phyloP scores from a whole-genome alignment of 2,113 vertebrate genomes.

The Anhinga anhinga region DNA sequence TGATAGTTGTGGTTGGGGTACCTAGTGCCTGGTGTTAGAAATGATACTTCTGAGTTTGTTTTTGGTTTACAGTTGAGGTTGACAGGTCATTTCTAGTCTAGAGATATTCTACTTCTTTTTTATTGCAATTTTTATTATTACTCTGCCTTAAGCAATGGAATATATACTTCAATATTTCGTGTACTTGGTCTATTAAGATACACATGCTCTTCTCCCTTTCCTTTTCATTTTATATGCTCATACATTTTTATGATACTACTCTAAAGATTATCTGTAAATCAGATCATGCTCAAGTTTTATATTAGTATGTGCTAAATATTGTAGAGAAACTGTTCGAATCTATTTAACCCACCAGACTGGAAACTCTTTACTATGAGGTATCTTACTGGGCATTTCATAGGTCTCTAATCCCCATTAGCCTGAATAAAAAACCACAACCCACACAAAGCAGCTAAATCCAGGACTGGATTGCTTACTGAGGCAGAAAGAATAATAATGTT shows the following conservation, averaged over 20 bases:
- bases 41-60: not conserved
- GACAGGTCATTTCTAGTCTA: not conserved
- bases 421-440: slow-evolving; percentile 16
- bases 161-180: slow-evolving; percentile 13
- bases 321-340: slow-evolving; percentile 43
- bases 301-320: slow-evolving; percentile 41
- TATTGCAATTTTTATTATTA: slow-evolving; percentile 34
- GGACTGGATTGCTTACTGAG: not conserved
- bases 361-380: slow-evolving; percentile 1
- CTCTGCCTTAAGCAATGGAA: slow-evolving; percentile 3
- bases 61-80: slow-evolving; percentile 10
- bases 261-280: slow-evolving; percentile 60
- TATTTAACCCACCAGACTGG: slow-evolving; percentile 36
- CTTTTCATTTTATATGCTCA: slow-evolving; percentile 50
- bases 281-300: slow-evolving; percentile 49
- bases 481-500: slow-evolving; percentile 39
- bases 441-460: slow-evolving; percentile 7
- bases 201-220: slow-evolving; percentile 1
- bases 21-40: not conserved
- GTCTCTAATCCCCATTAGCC: slow-evolving; percentile 30
- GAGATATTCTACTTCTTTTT: not conserved
- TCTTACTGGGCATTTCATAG: slow-evolving; percentile 29
- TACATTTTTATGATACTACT: slow-evolving; percentile 47
- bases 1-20: not conserved
- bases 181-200: slow-evolving; percentile 18